phyloP scores from a whole-genome alignment of 2,888 invertebrate genomes.

The Sminthurides aquaticus region DNA sequence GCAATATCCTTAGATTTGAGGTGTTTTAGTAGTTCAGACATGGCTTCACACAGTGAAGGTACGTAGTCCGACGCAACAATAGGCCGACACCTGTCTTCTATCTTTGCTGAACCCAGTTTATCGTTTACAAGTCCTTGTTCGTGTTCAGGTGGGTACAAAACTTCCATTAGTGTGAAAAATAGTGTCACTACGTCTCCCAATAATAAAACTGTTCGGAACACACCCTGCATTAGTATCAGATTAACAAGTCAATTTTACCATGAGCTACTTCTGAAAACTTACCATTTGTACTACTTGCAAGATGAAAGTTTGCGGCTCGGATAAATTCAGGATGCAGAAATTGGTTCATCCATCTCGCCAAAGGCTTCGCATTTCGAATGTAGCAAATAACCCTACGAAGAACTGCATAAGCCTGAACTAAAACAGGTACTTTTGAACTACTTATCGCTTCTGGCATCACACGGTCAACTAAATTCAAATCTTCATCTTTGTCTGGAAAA shows the following conservation, averaged over 20 bases:
- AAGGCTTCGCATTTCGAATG: constrained; percentile 57
- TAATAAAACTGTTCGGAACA: constrained; percentile 22
- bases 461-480: constrained; percentile 54
- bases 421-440: constrained; percentile 27
- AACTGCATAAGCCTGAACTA: constrained; percentile 54
- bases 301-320: constrained; percentile 59
- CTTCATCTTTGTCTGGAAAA: constrained; percentile 54
- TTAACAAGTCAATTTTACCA: too few relatives aligned
- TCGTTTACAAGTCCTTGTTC: too few relatives aligned
- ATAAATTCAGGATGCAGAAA: constrained; percentile 44
- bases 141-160: constrained; percentile 12
- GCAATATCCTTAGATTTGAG: neutral
- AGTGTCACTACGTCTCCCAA: constrained; percentile 34
- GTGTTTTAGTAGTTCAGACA: constrained; percentile 38
- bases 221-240: too few relatives aligned
- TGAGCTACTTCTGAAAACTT: too few relatives aligned
- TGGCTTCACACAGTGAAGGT: constrained; percentile 36
- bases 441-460: constrained; percentile 46
- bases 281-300: constrained; percentile 64
- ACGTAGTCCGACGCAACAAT: constrained; percentile 32
- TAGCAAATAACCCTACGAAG: constrained; percentile 65
- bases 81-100: constrained; percentile 18
- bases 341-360: constrained; percentile 47
- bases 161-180: constrained; percentile 35
- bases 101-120: too few relatives aligned